Percentiles rank a stretch among this genome's conserved stretches.
Evolutionary conservation across 2,797 vertebrate genomes (phyloP).

Genomic region (Phylloscopus collybita): DNA sequence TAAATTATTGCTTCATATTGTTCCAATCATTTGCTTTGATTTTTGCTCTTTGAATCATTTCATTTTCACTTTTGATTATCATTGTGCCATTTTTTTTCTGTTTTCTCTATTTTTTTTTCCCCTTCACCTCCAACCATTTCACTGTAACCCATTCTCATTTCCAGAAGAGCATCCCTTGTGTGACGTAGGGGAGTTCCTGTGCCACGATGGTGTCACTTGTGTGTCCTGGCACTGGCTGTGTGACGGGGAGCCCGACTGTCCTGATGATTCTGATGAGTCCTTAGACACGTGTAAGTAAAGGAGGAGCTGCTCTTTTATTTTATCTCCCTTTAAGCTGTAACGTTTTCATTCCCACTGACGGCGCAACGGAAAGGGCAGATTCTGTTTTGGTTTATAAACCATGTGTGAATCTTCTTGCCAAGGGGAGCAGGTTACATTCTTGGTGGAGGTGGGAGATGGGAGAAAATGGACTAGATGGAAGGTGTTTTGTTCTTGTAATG

Average conservation of each 20-base stretch:
- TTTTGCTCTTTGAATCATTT: slow-evolving; percentile 10
- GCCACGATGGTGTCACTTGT: slow-evolving; percentile 85
- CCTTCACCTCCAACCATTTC: slow-evolving; percentile 28
- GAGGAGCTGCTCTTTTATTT: neutral
- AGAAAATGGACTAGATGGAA: neutral
- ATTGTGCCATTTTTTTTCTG: neutral
- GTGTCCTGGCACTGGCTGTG: slow-evolving; percentile 91
- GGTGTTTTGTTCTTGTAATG: slow-evolving; percentile 5
- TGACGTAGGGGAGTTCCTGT: slow-evolving; percentile 92
- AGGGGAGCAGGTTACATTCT: neutral
- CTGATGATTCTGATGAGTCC: slow-evolving; percentile 89
- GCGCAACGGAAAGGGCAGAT: neutral
- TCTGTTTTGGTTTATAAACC: neutral
- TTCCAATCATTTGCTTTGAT: neutral
- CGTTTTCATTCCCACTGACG: rapidly evolving
- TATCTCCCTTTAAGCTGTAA: neutral
- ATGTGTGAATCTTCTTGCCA: neutral
- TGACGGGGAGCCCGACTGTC: slow-evolving; percentile 92
- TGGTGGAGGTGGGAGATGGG: neutral
- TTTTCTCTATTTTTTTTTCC: neutral
- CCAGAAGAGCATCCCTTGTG: slow-evolving; percentile 85
- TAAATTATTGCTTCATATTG: neutral
- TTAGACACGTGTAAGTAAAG: slow-evolving; percentile 86
- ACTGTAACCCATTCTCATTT: slow-evolving; percentile 73
- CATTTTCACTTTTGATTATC: neutral